Evolutionary conservation across 2,888 invertebrate species (phyloP), one percentile per base, ranked within the genome.

Genomic region (Tethea ocularis): DNA sequence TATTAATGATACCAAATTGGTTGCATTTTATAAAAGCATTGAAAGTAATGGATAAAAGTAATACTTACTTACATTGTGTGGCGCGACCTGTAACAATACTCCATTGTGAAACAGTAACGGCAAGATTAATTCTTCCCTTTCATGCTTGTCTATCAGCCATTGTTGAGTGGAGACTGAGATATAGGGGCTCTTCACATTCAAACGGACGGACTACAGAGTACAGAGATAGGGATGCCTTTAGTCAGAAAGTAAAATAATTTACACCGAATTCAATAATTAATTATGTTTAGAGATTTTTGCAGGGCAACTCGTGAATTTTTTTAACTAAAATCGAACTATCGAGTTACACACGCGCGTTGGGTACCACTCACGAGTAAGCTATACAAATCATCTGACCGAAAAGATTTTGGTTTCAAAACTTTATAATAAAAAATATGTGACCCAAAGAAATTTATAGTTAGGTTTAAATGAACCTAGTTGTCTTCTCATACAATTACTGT

Each of bases 81-180:
- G 54, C 33, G 26, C 57, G 51, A 57, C 51, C 26, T 51, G 11
- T 22, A 26, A 51, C 51, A 57, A 46, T 23, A 29, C 29, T 41
- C 51, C n/a, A 59, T 58, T 59, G 53, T 53, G 29, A 36, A 52
- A 51, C 20, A 56, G 36, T 29, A 20, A 57, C 41, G 56, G 51
- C 36, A 53, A 66, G 63, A 69, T 66, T 69, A 66, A 63, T 64
- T 64, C 36, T 54, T 64, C 23, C 57, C 54, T 56, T 63, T 63
- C 58, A 64, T n/a, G 46, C 51, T 53, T 58, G 62, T 66, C 63
- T 66, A 56, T 64, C 57, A 59, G 58, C 58, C 54, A 67, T 64
- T 68, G 62, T 62, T 38, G 20, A 53, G 59, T 20, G 52, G 23
- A 51, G 51, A 46, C 38, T 56, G 46, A 60, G 58, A 61, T 66